Base-by-base conservation (phyloP, 2,113 vertebrate species). In the Lutjanus erythropterus region DNA sequence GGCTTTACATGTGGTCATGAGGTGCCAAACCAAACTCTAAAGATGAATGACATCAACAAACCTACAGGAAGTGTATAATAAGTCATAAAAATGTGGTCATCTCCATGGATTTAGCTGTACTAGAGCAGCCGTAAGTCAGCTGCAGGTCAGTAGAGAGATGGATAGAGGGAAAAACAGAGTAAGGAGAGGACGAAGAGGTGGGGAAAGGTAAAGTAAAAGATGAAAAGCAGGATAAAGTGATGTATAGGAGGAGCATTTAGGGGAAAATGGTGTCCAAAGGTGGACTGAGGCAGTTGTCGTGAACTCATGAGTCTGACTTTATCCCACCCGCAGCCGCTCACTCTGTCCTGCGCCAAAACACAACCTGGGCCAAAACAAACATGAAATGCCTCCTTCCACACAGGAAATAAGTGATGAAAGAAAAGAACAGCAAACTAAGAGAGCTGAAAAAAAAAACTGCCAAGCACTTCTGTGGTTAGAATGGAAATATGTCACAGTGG, bases 361-460 rank as follows among this genome's bases (percentile, higher is more conserved):
- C 56, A 39, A 61, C 31, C 71, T 41, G 33, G 62, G 84, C 89
- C 91, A 91, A 93, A 84, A 78, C 74, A 87, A 88, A 90, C 85
- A 90, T 27, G 16, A 60, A 81, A 50, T 50, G 60, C 69, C 81
- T 87, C 52, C 71, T 89, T 86, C 86, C 82, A 86, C 62, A 84
- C 81, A 90, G 90, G 87, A 93, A 92, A 88, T 85, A 72, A 90
- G 71, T 41, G 71, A 89, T 83, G 88, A 90, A 81, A 89, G 87
- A 88, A 71, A 80, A 83, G 53, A 77, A 71, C 58, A 78, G 76
- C 76, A 78, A 80, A 73, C 84, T 78, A 65, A 67, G 80, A 77
- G 71, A 1, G 50, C 46, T 69, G 81, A 66, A 70, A 71, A 49
- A 82, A 42, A 53, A 74, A 84, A 49, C 42, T 49, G 42, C 73